Evolutionary conservation across 2,113 vertebrate genomes (phyloP), one percentile per base, ranked within the genome.

Genomic region (Talpa occidentalis): DNA sequence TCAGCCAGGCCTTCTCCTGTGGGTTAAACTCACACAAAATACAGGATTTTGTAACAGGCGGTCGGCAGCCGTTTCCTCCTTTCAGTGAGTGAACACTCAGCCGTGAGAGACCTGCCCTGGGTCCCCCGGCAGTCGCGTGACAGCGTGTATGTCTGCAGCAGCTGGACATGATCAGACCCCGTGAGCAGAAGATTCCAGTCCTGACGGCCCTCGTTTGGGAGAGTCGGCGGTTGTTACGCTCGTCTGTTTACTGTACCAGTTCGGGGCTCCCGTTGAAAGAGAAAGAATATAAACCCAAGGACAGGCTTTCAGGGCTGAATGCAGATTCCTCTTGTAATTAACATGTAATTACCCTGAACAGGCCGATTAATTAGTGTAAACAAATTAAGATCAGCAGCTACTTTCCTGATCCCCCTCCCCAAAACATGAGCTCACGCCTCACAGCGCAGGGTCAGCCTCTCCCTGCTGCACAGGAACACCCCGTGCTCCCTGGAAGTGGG

Each of bases 221-320:
- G 64, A 21, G 49, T 4, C 6, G 52, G 9, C n/a, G 2, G 5
- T 0, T 11, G 1, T 32, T 5, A 1, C 8, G 62, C 7, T 3
- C 56, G 21, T 35, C 40, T 77, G 26, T n/a, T 62, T 30, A 17
- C 35, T 42, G 42, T 52, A n/a, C 74, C 56, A n/a, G 1, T 21
- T 64, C 40, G 0, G 1, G 16, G 30, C 30, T 62, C 44, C 8
- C n/a, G 1, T 40, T 77, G 32, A 66, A 59, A 76, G 62, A n/a
- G 40, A n/a, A 42, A 52, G 70, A 85, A 35, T 15, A 49, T 35
- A 2, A 86, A 64, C 10, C 17, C 10, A 30, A 69, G 59, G 26
- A 21, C 6, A 10, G 1, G 10, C 9, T 84, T 47, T 78, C 44
- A 28, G 15, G 5, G n/a, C n/a, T n/a, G 47, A 11, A 19, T 52